phyloP scores from a whole-genome alignment of 2,113 vertebrate species.

The Dasyurus viverrinus region DNA sequence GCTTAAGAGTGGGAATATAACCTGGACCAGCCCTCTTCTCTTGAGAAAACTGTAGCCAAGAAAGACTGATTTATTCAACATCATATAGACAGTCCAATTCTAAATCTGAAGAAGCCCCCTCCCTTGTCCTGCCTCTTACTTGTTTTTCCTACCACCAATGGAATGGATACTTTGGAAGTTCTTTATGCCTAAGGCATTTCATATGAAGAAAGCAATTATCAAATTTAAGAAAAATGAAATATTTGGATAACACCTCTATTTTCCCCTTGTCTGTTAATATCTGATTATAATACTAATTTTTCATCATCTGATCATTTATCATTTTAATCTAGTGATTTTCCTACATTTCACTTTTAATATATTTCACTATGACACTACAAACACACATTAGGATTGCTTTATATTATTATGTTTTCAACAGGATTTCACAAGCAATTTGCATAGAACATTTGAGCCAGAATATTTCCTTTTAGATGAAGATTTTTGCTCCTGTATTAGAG shows the following conservation, averaged over 20 bases:
- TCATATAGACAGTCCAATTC: neutral
- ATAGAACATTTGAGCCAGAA: slow-evolving; percentile 23
- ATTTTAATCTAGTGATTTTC: slow-evolving; percentile 11
- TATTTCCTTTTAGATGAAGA: slow-evolving; percentile 25
- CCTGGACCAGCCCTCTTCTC: neutral
- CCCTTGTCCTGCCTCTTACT: neutral
- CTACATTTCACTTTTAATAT: neutral
- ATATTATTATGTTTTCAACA: slow-evolving; percentile 10
- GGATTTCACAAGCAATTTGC: slow-evolving; percentile 29
- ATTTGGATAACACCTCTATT: slow-evolving; percentile 47
- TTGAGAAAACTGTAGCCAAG: neutral
- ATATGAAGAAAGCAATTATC: slow-evolving; percentile 61
- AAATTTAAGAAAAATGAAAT: slow-evolving; percentile 63
- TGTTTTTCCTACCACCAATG: slow-evolving; percentile 58
- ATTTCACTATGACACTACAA: slow-evolving; percentile 23
- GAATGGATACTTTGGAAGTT: slow-evolving; percentile 52
- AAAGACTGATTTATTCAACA: neutral
- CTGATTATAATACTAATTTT: slow-evolving; percentile 55
- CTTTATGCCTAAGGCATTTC: slow-evolving; percentile 54
- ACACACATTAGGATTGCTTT: neutral
- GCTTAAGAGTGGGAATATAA: neutral
- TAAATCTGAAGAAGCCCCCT: neutral
- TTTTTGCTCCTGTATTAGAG: neutral
- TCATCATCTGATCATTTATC: slow-evolving; percentile 7
- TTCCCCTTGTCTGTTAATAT: slow-evolving; percentile 60